phyloP scores from a whole-genome alignment of 2,888 invertebrate species.

The Philereme transversata region DNA sequence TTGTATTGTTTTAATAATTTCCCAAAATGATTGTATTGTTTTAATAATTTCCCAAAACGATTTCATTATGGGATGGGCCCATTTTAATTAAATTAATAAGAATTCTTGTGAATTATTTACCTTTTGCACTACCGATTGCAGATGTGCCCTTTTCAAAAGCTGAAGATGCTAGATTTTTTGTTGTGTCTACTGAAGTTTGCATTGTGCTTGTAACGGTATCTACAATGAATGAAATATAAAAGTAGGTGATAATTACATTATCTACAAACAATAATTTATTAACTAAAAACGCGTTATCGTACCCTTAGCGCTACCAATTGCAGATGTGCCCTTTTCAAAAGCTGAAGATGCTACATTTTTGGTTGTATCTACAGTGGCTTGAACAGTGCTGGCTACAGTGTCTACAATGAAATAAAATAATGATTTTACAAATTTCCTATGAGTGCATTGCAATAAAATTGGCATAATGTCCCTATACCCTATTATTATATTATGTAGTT shows the following conservation, averaged over 20 bases:
- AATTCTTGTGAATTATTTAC: conserved; percentile 8
- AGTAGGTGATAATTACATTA: too few relatives aligned
- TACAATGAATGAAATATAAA: too few relatives aligned
- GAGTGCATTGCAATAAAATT: too few relatives aligned
- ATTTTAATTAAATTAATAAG: not conserved
- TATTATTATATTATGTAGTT: conserved; percentile 41
- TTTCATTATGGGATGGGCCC: not conserved
- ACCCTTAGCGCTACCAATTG: conserved; percentile 38
- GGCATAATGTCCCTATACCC: too few relatives aligned
- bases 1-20: not conserved
- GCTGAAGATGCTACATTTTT: conserved; percentile 46
- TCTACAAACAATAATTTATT: too few relatives aligned
- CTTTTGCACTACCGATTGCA: conserved; percentile 37
- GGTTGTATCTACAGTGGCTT: conserved; percentile 41
- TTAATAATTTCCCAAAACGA: not conserved
- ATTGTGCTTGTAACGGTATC: conserved; percentile 37
- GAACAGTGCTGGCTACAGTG: conserved; percentile 36
- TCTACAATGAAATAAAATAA: conserved; percentile 27
- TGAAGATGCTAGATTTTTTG: conserved; percentile 45
- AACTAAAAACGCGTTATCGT: too few relatives aligned
- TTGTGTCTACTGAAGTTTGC: conserved; percentile 39
- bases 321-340: conserved; percentile 41
- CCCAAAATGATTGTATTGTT: not conserved
- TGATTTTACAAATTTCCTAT: too few relatives aligned
- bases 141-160: conserved; percentile 44